Evolutionary conservation across 2,113 vertebrate species (phyloP).

Genomic region (Fulmarus glacialis): DNA sequence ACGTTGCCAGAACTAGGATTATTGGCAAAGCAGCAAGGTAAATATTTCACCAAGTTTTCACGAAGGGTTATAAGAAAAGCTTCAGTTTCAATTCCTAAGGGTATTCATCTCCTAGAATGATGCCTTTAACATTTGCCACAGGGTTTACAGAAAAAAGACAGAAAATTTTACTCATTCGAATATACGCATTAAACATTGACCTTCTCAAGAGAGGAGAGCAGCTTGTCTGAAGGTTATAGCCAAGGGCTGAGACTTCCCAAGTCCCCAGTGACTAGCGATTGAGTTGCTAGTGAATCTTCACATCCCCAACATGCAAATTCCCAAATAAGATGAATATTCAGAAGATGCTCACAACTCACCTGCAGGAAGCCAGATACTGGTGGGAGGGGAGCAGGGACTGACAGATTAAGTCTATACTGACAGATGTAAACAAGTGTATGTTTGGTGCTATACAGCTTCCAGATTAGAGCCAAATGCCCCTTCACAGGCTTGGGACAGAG

Average conservation of each 20-base stretch:
- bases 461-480: not conserved
- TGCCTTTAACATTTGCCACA: not conserved
- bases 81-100: not conserved
- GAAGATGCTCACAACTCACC: not conserved
- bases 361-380: not conserved
- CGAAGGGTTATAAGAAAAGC: not conserved
- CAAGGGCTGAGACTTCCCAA: not conserved
- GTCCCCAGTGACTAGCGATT: rapidly evolving
- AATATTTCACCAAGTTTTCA: not conserved
- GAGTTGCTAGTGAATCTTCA: not conserved
- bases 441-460: not conserved
- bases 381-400: not conserved
- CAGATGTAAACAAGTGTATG: rapidly evolving
- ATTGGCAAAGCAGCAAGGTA: rapidly evolving
- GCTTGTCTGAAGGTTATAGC: no score
- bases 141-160: not conserved
- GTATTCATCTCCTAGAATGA: not conserved
- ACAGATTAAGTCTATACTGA: rapidly evolving
- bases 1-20: rapidly evolving
- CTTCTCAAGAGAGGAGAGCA: not conserved
- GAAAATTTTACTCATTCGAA: rapidly evolving
- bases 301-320: not conserved
- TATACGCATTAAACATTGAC: not conserved
- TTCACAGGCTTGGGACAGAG: not conserved
- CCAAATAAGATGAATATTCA: not conserved